Conservation (phyloP, 2,113 vertebrate species). For the Plecotus auritus region DNA sequence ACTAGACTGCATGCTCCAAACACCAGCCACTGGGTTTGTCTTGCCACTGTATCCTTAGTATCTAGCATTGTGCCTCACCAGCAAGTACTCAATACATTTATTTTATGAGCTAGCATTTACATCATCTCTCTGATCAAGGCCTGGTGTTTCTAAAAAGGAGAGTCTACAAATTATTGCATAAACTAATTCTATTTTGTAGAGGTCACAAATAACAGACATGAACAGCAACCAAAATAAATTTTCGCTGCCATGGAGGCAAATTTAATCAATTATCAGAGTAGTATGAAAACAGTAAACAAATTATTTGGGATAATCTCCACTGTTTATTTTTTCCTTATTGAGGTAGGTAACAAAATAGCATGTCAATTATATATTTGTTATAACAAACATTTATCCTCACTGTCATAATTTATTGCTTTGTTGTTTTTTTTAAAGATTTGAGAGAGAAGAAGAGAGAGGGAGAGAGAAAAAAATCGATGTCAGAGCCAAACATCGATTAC, state of each 20-base stretch:
- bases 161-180: neutral
- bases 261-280: neutral
- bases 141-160: neutral
- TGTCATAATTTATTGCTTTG: neutral
- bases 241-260: neutral
- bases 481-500: neutral
- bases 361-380: neutral
- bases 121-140: neutral
- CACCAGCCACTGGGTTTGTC: neutral
- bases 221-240: slow-evolving; percentile 16
- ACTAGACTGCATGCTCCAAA: neutral
- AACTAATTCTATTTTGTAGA: neutral
- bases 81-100: neutral
- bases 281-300: neutral
- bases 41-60: neutral
- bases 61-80: neutral
- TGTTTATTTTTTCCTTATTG: neutral
- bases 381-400: neutral
- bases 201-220: neutral
- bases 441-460: neutral
- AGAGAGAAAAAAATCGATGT: neutral
- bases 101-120: neutral
- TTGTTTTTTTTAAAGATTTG: neutral
- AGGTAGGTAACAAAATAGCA: neutral
- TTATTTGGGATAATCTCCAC: neutral